Conservation (phyloP, 2,888 invertebrate species). For the Bimastos eiseni region DNA sequence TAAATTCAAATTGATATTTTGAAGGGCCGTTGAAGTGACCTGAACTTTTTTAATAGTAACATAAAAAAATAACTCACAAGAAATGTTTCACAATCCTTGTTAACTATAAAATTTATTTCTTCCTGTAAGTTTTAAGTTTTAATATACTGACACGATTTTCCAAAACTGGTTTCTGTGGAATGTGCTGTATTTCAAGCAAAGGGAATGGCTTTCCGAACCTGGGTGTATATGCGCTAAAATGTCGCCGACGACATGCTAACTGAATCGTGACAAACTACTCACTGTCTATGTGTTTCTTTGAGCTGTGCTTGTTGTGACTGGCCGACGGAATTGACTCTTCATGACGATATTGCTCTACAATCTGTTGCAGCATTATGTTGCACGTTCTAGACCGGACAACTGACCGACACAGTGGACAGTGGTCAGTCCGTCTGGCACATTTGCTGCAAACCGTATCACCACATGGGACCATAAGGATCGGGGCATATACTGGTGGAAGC, state of each 20-base stretch:
- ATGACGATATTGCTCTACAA: not conserved
- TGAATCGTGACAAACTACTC: not conserved
- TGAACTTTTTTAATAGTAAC: not conserved
- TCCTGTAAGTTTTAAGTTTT: not conserved
- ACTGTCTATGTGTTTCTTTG: constrained; percentile 1
- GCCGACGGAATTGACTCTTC: not conserved
- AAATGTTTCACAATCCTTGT: not conserved
- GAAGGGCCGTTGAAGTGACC: not conserved
- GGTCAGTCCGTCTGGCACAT: not conserved
- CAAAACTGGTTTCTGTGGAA: not conserved
- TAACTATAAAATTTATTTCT: not conserved
- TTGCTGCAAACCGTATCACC: constrained; percentile 18
- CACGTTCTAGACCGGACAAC: not conserved
- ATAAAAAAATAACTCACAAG: not conserved
- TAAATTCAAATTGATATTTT: not conserved
- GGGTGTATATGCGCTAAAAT: not conserved
- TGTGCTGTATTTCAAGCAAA: not conserved
- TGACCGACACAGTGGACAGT: not conserved
- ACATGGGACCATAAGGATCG: constrained; percentile 14
- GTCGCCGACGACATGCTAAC: not conserved
- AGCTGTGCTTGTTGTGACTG: not conserved
- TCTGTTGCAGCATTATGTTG: constrained; percentile 22
- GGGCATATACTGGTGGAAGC: not conserved
- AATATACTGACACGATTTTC: not conserved
- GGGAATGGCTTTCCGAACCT: not conserved